Base-by-base conservation (phyloP, 1,140 invertebrate species). In the Venustaconcha ellipsiformis region DNA sequence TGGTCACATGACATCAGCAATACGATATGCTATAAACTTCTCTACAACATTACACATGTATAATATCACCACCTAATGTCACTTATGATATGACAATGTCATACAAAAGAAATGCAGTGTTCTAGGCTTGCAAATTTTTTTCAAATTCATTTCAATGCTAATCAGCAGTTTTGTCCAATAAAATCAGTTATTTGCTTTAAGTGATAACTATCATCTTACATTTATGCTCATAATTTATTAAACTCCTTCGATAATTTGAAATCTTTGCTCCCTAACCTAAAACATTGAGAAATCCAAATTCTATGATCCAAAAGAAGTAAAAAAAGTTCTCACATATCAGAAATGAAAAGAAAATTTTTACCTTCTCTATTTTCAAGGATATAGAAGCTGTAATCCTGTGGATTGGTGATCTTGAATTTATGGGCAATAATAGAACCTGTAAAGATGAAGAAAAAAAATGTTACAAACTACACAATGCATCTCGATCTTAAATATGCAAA, bases 321-420 rank as follows among this genome's bases (percentile, higher is more conserved):
- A 23, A 67, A 58, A 30, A 78, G 15, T 58, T 30, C 30, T 66
- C 18, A 37, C 26, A 17, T 6, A 60, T 11, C 23, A 18, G 17
- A 70, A 20, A 72, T 55, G 65, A 55, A 57, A 57, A 59, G 56
- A 20, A 63, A 74, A 23, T 57, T 86, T 86, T 89, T 91, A 96
- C 95, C 95, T 93, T 97, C 94, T 81, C 95, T 96, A 84, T 96
- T 94, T 30, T 96, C 94, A 56, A 98, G 91, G 82, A 95, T 95
- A 88, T 96, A 98, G n/a, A 99, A 92, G 30, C 95, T 96, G 89
- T 98, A 99, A 89, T 98, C 97, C 89, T 98, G 96, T 48, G 96
- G 96, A 91, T 98, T 98, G 15, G 96, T 98, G 60, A 98, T 96
- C 82, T 94, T 92, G 72, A 96, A 94, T 88, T 97, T 96, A 86